These are phyloP conservation scores for Leucozona laternaria DNA, from an alignment of 2,888 invertebrate species.

Conservation along the genomic window DNA sequence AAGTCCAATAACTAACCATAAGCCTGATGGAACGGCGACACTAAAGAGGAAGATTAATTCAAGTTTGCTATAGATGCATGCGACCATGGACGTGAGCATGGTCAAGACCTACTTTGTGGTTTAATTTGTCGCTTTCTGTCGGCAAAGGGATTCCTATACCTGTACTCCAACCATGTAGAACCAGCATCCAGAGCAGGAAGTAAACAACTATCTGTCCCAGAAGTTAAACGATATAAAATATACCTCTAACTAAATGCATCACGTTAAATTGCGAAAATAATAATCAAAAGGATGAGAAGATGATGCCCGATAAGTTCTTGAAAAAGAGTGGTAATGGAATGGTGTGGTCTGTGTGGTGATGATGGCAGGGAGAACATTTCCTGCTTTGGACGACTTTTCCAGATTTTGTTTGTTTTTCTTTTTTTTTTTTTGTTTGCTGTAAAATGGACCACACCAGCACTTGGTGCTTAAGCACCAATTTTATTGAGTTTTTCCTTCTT, in stretches of 20 bases:
- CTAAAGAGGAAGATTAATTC: neutral
- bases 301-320: slow-evolving; percentile 31
- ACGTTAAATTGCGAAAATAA: slow-evolving; percentile 21
- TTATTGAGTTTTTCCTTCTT: neutral
- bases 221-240: neutral
- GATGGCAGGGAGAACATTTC: slow-evolving; percentile 16
- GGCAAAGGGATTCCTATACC: slow-evolving; percentile 29
- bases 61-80: neutral
- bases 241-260: neutral
- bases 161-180: too few species aligned
- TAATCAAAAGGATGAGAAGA: slow-evolving; percentile 25
- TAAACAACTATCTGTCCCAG: slow-evolving; percentile 46
- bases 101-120: slow-evolving; percentile 67
- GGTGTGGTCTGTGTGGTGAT: neutral
- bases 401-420: neutral
- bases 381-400: slow-evolving; percentile 53
- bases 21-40: neutral
- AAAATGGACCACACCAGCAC: slow-evolving; percentile 26
- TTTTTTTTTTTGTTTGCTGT: neutral
- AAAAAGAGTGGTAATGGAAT: neutral
- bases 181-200: slow-evolving; percentile 52
- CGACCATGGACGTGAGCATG: slow-evolving; percentile 46
- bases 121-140: neutral
- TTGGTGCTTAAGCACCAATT: neutral
- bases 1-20: neutral